These are phyloP conservation scores for Pseudococcus longispinus DNA, from an alignment of 2,888 invertebrate species.

Conservation along the genomic window DNA sequence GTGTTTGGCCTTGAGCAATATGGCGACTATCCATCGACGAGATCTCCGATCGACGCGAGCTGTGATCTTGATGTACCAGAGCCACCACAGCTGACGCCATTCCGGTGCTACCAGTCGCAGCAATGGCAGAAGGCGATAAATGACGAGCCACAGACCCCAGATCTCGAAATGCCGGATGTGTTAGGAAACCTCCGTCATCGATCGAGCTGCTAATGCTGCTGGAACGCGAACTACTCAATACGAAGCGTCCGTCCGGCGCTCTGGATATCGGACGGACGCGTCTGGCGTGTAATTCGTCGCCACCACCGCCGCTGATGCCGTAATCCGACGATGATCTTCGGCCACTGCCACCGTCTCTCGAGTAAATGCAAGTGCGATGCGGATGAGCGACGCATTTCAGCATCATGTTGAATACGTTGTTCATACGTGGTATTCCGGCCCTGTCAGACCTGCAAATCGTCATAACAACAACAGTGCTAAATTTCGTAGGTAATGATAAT, in stretches of 20 bases:
- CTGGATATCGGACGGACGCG: constrained; percentile 67
- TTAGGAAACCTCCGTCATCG: constrained; percentile 85
- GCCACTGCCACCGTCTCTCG: constrained; percentile 53
- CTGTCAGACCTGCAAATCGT: constrained; percentile 71
- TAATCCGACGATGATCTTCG: constrained; percentile 51
- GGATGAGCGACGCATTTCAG: constrained; percentile 58
- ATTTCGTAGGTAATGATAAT: neutral
- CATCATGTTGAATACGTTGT: constrained; percentile 63
- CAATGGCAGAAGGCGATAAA: neutral
- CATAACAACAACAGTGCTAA: neutral
- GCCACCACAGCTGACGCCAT: constrained; percentile 61
- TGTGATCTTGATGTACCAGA: neutral
- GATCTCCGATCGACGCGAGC: constrained; percentile 42
- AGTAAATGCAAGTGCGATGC: constrained; percentile 49
- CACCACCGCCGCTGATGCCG: neutral
- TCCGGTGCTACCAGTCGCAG: constrained; percentile 39
- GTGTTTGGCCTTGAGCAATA: constrained; percentile 59
- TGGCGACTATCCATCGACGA: constrained; percentile 50
- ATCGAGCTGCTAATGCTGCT: constrained; percentile 71
- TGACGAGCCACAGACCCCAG: constrained; percentile 58
- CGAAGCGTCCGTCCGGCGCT: constrained; percentile 74
- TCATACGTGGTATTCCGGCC: constrained; percentile 94
- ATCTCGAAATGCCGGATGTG: constrained; percentile 66
- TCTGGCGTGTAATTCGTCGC: neutral
- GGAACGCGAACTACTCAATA: constrained; percentile 66